Evolutionary conservation across 2,888 invertebrate genomes (phyloP), one percentile per base, ranked within the genome.

Genomic region (Mythimna albipuncta): DNA sequence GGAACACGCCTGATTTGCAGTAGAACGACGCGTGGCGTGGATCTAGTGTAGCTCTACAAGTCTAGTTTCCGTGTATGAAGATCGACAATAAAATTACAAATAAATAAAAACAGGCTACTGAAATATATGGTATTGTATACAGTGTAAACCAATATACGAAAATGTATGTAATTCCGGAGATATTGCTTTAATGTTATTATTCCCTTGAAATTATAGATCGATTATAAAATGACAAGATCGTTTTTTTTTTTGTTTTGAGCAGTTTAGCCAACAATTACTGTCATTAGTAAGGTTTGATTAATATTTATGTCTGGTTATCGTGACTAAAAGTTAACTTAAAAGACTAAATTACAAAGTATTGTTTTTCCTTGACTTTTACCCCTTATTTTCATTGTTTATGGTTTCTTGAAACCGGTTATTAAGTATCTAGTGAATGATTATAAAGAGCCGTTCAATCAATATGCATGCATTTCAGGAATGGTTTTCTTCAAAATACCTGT

Each of bases 221-320:
- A 57, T 63, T 59, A 44, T 21, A 74, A 77, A 35, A 57, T 62
- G 11, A 78, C n/a, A 63, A 70, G 50, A 44, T 16, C 19, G 32
- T 50, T 55, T 77, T 75, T 52, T 57, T 52, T 54, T 59, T 13
- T 26, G 1, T 26, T 26, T n/a, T n/a, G n/a, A 64, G 7, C 19
- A 59, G 38, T 6, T 79, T 32, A 58, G 13, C 26, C 21, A 75
- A 75, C 63, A 75, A 64, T 64, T 47, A n/a, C 19, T 72, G 52
- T 21, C 32, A 72, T 75, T 75, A 72, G n/a, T 75, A 52, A 57
- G 71, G 26, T 63, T 44, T 52, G 38, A 75, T 75, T 78, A 70
- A 70, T 26, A 57, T 62, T 62, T 44, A 69, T n/a, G 6, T 32
- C 9, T 13, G 21, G 19, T 78, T 70, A 44, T 26, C 41, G 50